Evolutionary conservation across 2,888 invertebrate species (phyloP).

Genomic region (Tetranychus truncatus): DNA sequence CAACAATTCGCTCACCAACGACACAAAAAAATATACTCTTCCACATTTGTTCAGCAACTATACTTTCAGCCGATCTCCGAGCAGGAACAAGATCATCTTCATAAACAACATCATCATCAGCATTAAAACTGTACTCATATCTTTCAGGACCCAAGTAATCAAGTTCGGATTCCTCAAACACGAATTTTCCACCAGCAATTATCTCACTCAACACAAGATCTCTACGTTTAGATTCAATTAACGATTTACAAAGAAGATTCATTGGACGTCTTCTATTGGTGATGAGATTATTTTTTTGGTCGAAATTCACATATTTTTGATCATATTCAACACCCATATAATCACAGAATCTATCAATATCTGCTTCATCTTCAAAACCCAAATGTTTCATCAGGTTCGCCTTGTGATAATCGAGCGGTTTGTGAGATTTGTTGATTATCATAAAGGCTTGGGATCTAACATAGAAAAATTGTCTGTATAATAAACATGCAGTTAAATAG

Average conservation of each 20-base stretch:
- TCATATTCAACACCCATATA: no score
- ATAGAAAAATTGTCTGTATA: not conserved
- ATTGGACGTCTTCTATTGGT: no score
- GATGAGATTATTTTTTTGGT: no score
- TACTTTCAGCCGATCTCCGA: not conserved
- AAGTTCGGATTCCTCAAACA: no score
- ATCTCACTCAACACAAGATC: no score
- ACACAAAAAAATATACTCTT: not conserved
- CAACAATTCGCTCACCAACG: not conserved
- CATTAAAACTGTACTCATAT: not conserved
- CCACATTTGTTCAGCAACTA: not conserved
- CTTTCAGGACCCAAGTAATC: no score
- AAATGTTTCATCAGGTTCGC: not conserved
- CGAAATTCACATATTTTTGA: no score
- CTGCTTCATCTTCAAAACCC: not conserved
- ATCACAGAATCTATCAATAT: not conserved
- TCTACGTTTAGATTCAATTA: no score
- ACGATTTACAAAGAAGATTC: no score
- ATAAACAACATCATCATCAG: not conserved
- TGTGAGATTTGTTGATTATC: not conserved
- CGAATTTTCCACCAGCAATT: no score
- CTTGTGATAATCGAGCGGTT: not conserved
- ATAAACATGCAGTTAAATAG: not conserved
- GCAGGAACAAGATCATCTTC: not conserved
- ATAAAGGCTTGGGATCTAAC: not conserved